Base-by-base conservation (phyloP, 2,888 invertebrate genomes). In the Tricholauxania praeusta region DNA sequence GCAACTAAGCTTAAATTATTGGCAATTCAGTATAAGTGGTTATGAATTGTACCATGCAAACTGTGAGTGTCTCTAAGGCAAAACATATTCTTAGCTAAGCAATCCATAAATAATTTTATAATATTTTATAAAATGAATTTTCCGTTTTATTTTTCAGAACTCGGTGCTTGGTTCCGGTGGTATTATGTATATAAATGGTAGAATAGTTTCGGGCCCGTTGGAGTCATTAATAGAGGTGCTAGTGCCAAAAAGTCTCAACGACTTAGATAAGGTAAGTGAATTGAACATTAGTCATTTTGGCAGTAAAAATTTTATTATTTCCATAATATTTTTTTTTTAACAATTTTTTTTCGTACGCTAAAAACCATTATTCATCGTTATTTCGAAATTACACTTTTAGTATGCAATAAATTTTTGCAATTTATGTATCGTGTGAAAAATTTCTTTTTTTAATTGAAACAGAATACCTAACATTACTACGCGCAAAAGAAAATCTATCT, bases 201-300 rank as follows among this genome's bases (percentile, higher is more conserved):
- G 81, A 82, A 85, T 86, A 79, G 84, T 86, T 81, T 87, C 87
- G 79, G 87, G 87, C 63, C 87, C 87, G 76, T 79, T 87, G 80
- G 86, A 87, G 47, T 84, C 87, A 66, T 79, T 87, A 47, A 78
- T 86, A 71, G 86, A 87, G 78, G 81, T 84, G 52, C 81, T 87
- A 63, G 82, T 87, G 76, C 87, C 87, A 48, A 82, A 82, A 76
- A 84, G 83, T 79, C 79, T 82, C 74, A 81, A 81, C 69, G 87
- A 87, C 74, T 82, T 86, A 79, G 86, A 86, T 83, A 86, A 85
- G 85, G 86, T 86, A 79, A 82, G 79, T 72, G 65, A 53, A 28
- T 28, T 28, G 28, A 4, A 3, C 4, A 28, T 28, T 28, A 28
- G 28, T 28, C 28, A 28, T 28, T 28, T 28, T 2, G 28, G 5